Percentiles rank a stretch among this genome's conserved stretches.
These are phyloP conservation scores for Cyrtorhinus lividipennis DNA, from an alignment of 1,140 invertebrate species.

Conservation along the genomic window DNA sequence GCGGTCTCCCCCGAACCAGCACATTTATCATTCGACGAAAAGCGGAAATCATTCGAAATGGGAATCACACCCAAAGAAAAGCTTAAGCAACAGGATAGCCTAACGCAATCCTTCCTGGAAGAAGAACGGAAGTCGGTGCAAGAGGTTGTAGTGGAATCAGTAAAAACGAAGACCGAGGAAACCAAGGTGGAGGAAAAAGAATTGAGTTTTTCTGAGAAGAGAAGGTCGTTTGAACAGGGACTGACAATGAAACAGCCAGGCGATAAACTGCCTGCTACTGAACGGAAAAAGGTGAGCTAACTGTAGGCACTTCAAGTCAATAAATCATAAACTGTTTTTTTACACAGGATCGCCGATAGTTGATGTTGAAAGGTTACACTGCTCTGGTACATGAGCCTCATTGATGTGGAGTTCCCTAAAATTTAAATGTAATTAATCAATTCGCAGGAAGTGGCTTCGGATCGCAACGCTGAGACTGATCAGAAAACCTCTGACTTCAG, in stretches of 20 bases:
- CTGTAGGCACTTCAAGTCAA: no score
- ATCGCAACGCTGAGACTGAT: conserved; percentile 27
- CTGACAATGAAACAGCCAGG: conserved; percentile 36
- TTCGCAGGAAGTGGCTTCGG: conserved; percentile 33
- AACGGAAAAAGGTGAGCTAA: conserved; percentile 23
- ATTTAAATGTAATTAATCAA: no score
- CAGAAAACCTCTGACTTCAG: conserved; percentile 19
- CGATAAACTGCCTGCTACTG: conserved; percentile 39
- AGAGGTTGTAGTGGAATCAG: neutral
- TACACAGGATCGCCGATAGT: no score
- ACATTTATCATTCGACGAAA: conserved; percentile 25
- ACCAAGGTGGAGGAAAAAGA: conserved; percentile 34
- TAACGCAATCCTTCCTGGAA: neutral
- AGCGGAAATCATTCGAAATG: conserved; percentile 26
- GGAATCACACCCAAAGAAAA: conserved; percentile 16
- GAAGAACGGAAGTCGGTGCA: conserved; percentile 9
- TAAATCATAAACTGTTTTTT: no score
- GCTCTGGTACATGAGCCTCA: no score
- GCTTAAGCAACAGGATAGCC: conserved; percentile 1
- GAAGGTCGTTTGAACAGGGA: conserved; percentile 32
- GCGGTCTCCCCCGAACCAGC: conserved; percentile 23
- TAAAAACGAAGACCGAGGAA: conserved; percentile 20
- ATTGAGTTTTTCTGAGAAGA: conserved; percentile 31
- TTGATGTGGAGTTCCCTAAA: no score
- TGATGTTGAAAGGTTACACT: no score